Evolutionary conservation across 2,888 invertebrate genomes (phyloP), one percentile per base, ranked within the genome.

Genomic region (Bibio marci): DNA sequence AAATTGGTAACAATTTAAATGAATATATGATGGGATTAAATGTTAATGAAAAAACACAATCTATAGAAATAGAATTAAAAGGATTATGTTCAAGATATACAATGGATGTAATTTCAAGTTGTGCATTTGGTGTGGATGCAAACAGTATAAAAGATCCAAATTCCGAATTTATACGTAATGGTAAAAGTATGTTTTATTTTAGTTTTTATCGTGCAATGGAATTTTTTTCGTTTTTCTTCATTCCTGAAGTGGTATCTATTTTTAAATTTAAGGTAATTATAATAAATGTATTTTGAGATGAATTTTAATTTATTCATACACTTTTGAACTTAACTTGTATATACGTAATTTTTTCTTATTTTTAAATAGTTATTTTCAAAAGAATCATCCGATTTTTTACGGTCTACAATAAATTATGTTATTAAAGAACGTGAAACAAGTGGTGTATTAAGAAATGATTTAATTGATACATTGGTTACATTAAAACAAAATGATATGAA

Each of bases 391-490:
- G 19, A 10, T 11, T 69, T 66, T 38, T 44, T 69, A 2, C 52
- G 60, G 7, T 44, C 50, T 0, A 55, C 58, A 12, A 59, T 68
- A 17, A 59, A 58, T 50, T 55, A 59, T 19, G 62, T 63, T 1
- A 57, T 69, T 30, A 45, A 50, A 1, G 51, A 59, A 13, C 53
- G 70, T 2, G 56, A 61, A 35, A 47, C 52, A 27, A 53, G 56
- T 2, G 62, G 62, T 6, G 43, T 50, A 10, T 55, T 52, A 2
- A 52, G 66, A 15, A 55, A 58, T 32, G 60, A 64, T 28, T 55
- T 69, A 1, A 59, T 70, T 19, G 68, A 70, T 45, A 46, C 65
- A 5, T 47, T 70, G 10, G 51, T 69, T 26, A 55, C 58, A 2
- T 42, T 68, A 6, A 62, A 56, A 22, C 52, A 57, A 37, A 17